Percentiles rank a stretch among this genome's conserved stretches.
These are phyloP conservation scores for Zaprionus ghesquierei DNA, from an alignment of 1,140 invertebrate species.

Conservation along the genomic window DNA sequence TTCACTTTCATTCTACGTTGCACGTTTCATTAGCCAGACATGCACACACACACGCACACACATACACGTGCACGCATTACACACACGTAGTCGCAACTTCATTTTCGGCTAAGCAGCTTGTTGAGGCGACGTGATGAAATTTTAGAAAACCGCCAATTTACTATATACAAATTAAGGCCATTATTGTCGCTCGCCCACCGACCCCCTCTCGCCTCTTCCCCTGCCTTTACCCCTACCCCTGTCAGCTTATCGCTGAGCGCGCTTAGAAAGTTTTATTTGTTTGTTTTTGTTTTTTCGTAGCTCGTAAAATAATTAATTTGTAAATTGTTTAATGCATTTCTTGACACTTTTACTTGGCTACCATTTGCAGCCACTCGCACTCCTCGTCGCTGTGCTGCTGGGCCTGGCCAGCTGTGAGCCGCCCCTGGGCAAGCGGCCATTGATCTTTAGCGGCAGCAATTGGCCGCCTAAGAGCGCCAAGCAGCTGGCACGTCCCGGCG, in stretches of 20 bases:
- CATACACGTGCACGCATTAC: conserved; percentile 2
- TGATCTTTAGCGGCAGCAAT: conserved; percentile 52
- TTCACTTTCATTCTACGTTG: conserved; percentile 68
- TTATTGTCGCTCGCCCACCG: conserved; percentile 33
- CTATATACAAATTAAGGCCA: conserved; percentile 67
- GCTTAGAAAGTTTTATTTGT: conserved; percentile 66
- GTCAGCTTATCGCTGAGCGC: conserved; percentile 17
- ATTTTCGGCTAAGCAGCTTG: conserved; percentile 45
- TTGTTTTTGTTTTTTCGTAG: conserved; percentile 27
- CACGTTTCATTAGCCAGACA: conserved; percentile 46
- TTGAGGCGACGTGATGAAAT: conserved; percentile 74
- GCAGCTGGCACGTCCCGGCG: conserved; percentile 40
- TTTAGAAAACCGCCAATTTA: conserved; percentile 75
- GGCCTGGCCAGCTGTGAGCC: conserved; percentile 56
- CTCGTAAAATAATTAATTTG: conserved; percentile 51
- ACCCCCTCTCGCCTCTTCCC: neutral
- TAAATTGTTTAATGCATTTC: conserved; percentile 29
- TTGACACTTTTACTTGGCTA: conserved; percentile 16
- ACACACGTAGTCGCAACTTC: conserved; percentile 1
- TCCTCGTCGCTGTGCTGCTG: conserved; percentile 30
- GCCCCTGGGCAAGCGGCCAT: conserved; percentile 45
- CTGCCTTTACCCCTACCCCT: neutral
- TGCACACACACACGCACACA: conserved; percentile 8
- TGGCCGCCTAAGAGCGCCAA: conserved; percentile 64
- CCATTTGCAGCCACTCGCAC: conserved; percentile 38